Base-by-base conservation (phyloP, 2,797 vertebrate species). In the Chelon labrosus region DNA sequence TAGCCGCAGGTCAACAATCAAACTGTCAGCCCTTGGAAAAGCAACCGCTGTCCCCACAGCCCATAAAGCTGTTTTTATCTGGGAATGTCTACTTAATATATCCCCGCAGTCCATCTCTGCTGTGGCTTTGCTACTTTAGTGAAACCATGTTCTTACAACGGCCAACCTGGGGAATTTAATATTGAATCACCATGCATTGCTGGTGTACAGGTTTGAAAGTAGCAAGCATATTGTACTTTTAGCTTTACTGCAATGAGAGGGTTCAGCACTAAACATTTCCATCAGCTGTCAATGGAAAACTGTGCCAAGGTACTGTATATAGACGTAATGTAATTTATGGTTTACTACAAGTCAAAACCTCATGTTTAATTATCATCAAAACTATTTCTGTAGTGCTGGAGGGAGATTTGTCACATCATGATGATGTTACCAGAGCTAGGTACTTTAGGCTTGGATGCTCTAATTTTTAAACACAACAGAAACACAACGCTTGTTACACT, bases 1-100 rank as follows among this genome's bases (percentile, higher is more conserved):
- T 35, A 20, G 70, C 72, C 73, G 56, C 72, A 69, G 80, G 74
- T 75, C 77, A 77, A 54, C 65, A 73, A 74, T 83, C 68, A 81
- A 75, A 50, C 73, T 77, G 73, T 76, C 79, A 68, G 27, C 9
- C 44, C 38, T 79, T 37, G 17, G 63, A 70, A 76, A 75, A 50
- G 57, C 60, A 83, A 54, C 81, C 83, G 58, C 77, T 85, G 77
- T 76, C 65, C 54, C 70, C 65, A 65, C 46, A 51, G 54, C 50
- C 70, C 59, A 65, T 52, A 14, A 57, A 69, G 19, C 58, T 49
- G 53, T 63, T 81, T 81, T 72, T 27, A 49, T 68, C 52, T 55
- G 31, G 17, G 41, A 53, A 39, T 35, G 49, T 65, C 64, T 54
- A 55, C 10, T 75, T 68, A 27, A 79, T 85, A 61, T 84, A 72